phyloP scores from a whole-genome alignment of 2,888 invertebrate species.

The Pseudeuparius sepicola region DNA sequence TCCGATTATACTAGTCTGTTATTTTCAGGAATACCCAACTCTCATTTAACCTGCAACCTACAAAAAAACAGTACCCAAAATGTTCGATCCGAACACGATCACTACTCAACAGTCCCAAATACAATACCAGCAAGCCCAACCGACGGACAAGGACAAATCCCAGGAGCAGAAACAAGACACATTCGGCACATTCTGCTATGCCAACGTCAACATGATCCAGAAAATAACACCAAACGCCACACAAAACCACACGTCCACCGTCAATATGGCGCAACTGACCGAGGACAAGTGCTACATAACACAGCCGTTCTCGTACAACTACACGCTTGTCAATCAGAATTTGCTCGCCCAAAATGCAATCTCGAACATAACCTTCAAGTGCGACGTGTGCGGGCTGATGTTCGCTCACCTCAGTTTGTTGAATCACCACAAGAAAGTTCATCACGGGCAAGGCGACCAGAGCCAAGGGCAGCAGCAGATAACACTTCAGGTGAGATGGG shows the following conservation, averaged over 20 bases:
- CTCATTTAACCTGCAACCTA: too few relatives aligned
- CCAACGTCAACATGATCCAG: conserved; percentile 58
- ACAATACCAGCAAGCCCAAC: conserved; percentile 34
- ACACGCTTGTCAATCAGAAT: conserved; percentile 76
- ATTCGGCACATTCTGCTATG: conserved; percentile 62
- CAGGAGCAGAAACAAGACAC: conserved; percentile 38
- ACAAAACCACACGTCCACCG: conserved; percentile 40
- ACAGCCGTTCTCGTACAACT: conserved; percentile 69
- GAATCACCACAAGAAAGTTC: conserved; percentile 80
- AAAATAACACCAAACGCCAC: conserved; percentile 43
- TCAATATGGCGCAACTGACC: conserved; percentile 60
- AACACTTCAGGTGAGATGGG: conserved; percentile 33
- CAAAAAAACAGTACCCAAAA: conserved; percentile 26
- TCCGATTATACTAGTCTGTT: too few relatives aligned
- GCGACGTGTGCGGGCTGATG: conserved; percentile 78
- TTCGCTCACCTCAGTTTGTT: conserved; percentile 71
- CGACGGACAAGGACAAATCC: conserved; percentile 33
- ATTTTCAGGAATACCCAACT: too few relatives aligned
- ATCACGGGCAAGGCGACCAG: conserved; percentile 50
- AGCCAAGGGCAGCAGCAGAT: conserved; percentile 39
- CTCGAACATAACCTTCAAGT: conserved; percentile 77
- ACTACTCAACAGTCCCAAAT: conserved; percentile 39
- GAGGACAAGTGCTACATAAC: conserved; percentile 67
- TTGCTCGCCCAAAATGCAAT: conserved; percentile 67
- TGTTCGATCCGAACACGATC: conserved; percentile 41